These are phyloP conservation scores for Atethmia centrago DNA, from an alignment of 2,888 invertebrate genomes.

Conservation along the genomic window DNA sequence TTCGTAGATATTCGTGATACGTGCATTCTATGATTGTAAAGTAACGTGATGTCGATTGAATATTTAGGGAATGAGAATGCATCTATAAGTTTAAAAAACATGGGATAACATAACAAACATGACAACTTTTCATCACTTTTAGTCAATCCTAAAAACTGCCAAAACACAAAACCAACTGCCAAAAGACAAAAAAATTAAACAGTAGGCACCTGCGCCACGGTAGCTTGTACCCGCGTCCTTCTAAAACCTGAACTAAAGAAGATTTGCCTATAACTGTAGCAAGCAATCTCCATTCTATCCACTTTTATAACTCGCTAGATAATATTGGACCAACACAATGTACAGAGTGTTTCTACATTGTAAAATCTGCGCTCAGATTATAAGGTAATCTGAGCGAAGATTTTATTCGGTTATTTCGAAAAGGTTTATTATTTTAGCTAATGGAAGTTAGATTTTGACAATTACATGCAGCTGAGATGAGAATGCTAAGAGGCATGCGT, in stretches of 20 bases:
- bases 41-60: not conserved
- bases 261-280: constrained; percentile 26
- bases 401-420: not conserved
- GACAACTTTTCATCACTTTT: not conserved
- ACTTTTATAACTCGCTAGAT: constrained; percentile 51
- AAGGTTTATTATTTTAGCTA: constrained; percentile 8
- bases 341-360: constrained; percentile 20
- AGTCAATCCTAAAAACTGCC: not conserved
- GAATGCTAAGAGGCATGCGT: no score
- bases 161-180: not conserved
- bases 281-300: constrained; percentile 45
- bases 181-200: not conserved
- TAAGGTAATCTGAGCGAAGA: no score
- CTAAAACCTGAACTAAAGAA: constrained; percentile 25
- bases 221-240: not conserved
- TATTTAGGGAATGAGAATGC: not conserved
- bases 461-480: no score
- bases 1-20: no score
- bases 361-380: constrained; percentile 33
- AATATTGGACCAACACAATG: constrained; percentile 36
- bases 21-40: not conserved
- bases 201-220: not conserved
- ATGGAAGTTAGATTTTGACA: not conserved
- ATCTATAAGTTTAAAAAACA: not conserved
- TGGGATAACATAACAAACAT: not conserved